Base-by-base conservation (phyloP, 1,140 invertebrate genomes). In the Ctenoplectra terminalis region DNA sequence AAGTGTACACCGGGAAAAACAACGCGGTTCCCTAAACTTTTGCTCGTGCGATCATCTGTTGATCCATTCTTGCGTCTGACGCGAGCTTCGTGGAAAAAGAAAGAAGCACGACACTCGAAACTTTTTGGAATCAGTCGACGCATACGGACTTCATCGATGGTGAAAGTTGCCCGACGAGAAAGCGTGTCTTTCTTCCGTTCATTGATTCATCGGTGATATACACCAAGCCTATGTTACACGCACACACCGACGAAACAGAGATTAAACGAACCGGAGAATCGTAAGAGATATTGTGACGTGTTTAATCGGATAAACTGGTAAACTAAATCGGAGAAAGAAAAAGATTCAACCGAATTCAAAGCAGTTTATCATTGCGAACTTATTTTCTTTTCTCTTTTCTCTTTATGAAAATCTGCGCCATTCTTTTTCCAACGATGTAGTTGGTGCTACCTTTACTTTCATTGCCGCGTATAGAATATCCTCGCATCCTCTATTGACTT, bases 151-250 rank as follows among this genome's bases (percentile, higher is more conserved):
- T 90, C 89, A 94, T 93, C 91, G 93, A 94, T 86, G 93, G 93
- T 94, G 93, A 94, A 94, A 94, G 92, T 94, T 90, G 90, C 88
- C 85, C 88, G 85, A 84, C 91, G 93, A 91, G 93, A 94, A 93
- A 94, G 92, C 92, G 90, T 88, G 92, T 90, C 93, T 93, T 93
- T 93, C 92, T 92, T 93, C 91, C 90, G 90, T 91, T 93, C 91
- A 91, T 89, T 93, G 92, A 93, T 93, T 93, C 92, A 92, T 81
- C 83, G 87, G 50, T 76, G 82, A 90, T 88, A 87, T 80, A 81
- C n/a, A 13, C 31, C 50, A 4, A 50, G 46, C 17, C 50, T 29
- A 37, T n/a, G 60, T 1, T 70, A 84, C 20, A 26, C n/a, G 20
- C 23, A 11, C 70, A 5, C 29, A 69, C 54, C 17, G 69, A 73